phyloP scores from a whole-genome alignment of 2,113 vertebrate species.

The Lophotis ruficrista region DNA sequence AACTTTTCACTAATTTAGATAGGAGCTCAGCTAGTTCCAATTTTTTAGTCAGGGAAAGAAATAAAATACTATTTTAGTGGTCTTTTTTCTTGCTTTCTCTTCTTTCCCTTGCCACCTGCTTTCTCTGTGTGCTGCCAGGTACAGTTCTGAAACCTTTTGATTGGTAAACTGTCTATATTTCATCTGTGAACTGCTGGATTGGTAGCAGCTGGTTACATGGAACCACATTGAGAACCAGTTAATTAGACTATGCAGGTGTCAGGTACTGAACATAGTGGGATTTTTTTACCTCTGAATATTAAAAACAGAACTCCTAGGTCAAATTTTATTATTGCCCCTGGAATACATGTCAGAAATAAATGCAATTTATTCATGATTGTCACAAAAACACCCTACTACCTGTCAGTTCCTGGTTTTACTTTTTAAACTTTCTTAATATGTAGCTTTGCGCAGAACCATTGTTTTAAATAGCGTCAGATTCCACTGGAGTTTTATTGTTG shows the following conservation, averaged over 20 bases:
- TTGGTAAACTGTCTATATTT: neutral
- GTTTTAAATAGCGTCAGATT: neutral
- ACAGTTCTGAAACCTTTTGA: neutral
- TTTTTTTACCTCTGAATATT: neutral
- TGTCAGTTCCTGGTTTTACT: neutral
- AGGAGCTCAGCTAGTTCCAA: neutral
- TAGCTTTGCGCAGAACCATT: neutral
- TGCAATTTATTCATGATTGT: neutral
- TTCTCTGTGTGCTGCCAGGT: neutral
- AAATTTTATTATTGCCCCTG: neutral
- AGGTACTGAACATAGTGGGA: neutral
- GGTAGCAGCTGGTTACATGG: neutral
- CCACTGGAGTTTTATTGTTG: neutral
- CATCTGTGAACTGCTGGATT: neutral
- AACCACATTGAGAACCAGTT: neutral
- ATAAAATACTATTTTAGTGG: neutral
- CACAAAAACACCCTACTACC: neutral
- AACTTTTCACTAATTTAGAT: neutral
- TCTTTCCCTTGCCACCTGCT: neutral
- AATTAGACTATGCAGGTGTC: neutral
- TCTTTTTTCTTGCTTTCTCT: neutral
- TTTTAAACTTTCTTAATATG: neutral
- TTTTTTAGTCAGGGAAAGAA: neutral
- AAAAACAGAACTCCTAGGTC: neutral
- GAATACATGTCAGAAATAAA: neutral